A percentile compares a stretch with the other conserved stretches of the same genome.
Evolutionary conservation across 1,140 invertebrate genomes (phyloP).

Genomic region (Drosophila rufa): DNA sequence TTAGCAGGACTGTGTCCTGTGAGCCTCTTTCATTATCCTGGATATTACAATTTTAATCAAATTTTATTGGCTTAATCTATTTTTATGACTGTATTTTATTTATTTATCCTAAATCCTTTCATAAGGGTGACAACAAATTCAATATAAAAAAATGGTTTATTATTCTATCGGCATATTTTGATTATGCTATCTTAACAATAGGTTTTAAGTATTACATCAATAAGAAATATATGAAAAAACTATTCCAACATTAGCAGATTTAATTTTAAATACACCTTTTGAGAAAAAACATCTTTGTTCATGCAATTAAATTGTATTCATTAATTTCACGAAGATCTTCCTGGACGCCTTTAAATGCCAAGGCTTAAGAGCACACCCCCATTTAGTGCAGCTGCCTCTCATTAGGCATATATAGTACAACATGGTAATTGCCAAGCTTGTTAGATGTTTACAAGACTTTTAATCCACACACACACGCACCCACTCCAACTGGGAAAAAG

Average conservation of each 20-base stretch:
- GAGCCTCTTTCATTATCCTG: too few relatives aligned
- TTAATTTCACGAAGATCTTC: not conserved
- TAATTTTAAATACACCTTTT: not conserved
- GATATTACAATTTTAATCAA: too few relatives aligned
- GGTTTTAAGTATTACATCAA: not conserved
- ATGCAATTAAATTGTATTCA: not conserved
- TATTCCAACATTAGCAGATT: too few relatives aligned
- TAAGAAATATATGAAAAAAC: too few relatives aligned
- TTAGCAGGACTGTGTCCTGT: too few relatives aligned
- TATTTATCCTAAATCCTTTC: too few relatives aligned
- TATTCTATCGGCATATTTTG: not conserved
- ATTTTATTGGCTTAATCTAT: not conserved
- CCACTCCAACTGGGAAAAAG: conserved; percentile 10
- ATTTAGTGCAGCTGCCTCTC: conserved; percentile 25
- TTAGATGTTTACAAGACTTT: conserved; percentile 71
- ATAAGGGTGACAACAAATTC: not conserved
- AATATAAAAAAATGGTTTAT: not conserved
- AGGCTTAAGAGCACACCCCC: not conserved
- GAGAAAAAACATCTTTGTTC: not conserved
- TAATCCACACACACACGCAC: conserved; percentile 31
- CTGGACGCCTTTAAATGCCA: not conserved
- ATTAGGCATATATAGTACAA: conserved; percentile 42
- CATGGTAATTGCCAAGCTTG: conserved; percentile 75
- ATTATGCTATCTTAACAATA: not conserved
- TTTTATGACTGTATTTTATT: not conserved